Percentiles rank a stretch among this genome's conserved stretches.
These are phyloP conservation scores for Hylyphantes graminicola DNA, from an alignment of 1,140 invertebrate genomes.

Conservation along the genomic window DNA sequence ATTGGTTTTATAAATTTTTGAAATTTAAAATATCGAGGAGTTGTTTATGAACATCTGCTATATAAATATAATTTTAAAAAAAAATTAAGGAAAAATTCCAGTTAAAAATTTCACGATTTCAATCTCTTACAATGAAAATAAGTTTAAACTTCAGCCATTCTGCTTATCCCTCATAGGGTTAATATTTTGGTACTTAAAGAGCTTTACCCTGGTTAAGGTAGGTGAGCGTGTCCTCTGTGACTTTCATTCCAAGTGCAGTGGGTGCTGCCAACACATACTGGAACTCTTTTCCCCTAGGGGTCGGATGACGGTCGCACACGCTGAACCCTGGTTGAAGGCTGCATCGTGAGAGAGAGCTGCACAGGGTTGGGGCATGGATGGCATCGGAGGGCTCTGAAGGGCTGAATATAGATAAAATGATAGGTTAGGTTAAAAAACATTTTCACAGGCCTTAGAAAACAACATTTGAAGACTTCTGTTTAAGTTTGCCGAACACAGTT, in stretches of 20 bases:
- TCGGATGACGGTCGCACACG: background rate
- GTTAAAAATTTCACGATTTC: background rate
- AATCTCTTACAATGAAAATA: background rate
- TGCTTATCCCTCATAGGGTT: too few species aligned
- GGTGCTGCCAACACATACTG: constrained; percentile 95
- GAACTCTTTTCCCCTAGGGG: constrained; percentile 70
- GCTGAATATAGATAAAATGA: too few species aligned
- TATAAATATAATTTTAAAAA: too few species aligned
- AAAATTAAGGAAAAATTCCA: background rate
- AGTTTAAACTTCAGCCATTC: background rate
- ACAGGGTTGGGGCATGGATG: constrained; percentile 9
- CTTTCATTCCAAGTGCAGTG: constrained; percentile 94
- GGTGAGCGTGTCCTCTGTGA: constrained; percentile 94
- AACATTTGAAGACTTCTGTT: too few species aligned
- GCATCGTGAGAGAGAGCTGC: background rate
- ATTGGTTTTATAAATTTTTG: too few species aligned
- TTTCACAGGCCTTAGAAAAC: too few species aligned
- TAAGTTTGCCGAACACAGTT: too few species aligned
- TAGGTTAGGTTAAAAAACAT: too few species aligned
- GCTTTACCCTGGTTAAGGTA: constrained; percentile 87
- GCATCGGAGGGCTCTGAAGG: too few species aligned
- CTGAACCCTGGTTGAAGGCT: constrained; percentile 37
- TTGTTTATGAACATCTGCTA: too few species aligned
- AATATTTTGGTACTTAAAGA: background rate
- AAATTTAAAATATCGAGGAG: too few species aligned